Percentiles rank a stretch among this genome's conserved stretches.
phyloP scores from a whole-genome alignment of 2,113 vertebrate species.

The Morone chrysops region DNA sequence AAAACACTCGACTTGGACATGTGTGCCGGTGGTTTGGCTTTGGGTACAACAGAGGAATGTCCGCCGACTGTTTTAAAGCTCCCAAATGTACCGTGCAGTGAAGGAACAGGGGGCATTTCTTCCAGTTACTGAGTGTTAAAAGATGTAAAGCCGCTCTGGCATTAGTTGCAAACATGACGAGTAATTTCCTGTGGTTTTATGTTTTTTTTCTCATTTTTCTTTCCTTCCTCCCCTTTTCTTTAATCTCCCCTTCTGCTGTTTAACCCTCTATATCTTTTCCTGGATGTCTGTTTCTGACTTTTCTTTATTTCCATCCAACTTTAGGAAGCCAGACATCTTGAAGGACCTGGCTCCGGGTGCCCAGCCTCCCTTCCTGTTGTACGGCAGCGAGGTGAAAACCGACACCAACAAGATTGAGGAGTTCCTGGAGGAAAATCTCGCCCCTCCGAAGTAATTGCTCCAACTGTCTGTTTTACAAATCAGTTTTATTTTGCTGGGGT shows the following conservation, averaged over 20 bases:
- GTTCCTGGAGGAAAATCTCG: conserved; percentile 91
- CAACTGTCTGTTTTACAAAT: too few species aligned
- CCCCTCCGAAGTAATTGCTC: conserved; percentile 87
- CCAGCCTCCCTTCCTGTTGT: conserved; percentile 91
- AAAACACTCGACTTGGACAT: not conserved
- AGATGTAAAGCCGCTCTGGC: not conserved
- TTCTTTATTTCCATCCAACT: conserved; percentile 16
- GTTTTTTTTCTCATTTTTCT: not conserved
- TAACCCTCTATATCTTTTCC: not conserved
- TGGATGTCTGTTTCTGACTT: not conserved
- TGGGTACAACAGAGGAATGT: conserved; percentile 1
- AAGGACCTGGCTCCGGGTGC: conserved; percentile 92
- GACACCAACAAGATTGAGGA: conserved; percentile 97
- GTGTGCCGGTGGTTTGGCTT: conserved; percentile 3
- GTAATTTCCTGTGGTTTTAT: conserved; percentile 25
- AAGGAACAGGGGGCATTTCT: not conserved
- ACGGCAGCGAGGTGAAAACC: conserved; percentile 89
- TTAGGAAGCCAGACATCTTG: conserved; percentile 89
- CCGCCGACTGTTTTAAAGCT: conserved; percentile 8
- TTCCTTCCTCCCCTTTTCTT: not conserved
- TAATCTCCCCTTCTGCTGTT: not conserved
- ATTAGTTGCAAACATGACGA: not conserved
- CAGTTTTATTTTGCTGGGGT: too few species aligned
- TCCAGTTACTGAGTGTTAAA: conserved; percentile 1
- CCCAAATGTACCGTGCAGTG: not conserved